These are phyloP conservation scores for Eupithecia vulgata DNA, from an alignment of 2,888 invertebrate genomes.

Conservation along the genomic window DNA sequence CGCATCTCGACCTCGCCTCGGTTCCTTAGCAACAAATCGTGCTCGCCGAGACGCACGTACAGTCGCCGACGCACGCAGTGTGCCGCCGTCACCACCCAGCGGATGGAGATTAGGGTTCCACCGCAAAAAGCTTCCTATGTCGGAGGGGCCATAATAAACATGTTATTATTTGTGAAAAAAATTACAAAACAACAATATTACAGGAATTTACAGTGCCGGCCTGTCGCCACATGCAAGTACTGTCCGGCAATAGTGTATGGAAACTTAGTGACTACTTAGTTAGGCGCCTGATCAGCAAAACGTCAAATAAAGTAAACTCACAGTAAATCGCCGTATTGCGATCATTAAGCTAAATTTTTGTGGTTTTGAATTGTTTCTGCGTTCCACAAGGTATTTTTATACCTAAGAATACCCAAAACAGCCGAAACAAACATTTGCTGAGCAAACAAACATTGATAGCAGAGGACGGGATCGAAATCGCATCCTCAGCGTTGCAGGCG, in stretches of 20 bases:
- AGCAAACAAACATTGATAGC: too few species aligned
- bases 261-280: too few species aligned
- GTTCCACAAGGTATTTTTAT: too few species aligned
- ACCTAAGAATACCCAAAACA: too few species aligned
- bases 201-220: not conserved
- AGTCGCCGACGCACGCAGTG: conserved; percentile 92
- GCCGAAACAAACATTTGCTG: too few species aligned
- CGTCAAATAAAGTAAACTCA: too few species aligned
- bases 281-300: too few species aligned
- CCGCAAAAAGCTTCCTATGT: conserved; percentile 93
- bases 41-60: conserved; percentile 93
- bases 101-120: conserved; percentile 91
- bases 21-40: conserved; percentile 90
- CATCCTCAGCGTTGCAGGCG: too few species aligned
- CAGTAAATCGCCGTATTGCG: too few species aligned
- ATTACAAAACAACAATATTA: not conserved
- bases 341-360: too few species aligned
- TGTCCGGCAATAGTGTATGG: not conserved
- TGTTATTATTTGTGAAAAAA: not conserved
- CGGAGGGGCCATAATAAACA: not conserved
- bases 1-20: conserved; percentile 91
- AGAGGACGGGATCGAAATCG: too few species aligned
- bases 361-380: too few species aligned
- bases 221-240: not conserved
- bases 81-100: conserved; percentile 94